These are phyloP conservation scores for Drosophila navojoa DNA, from an alignment of 1,140 invertebrate genomes.

Conservation along the genomic window DNA sequence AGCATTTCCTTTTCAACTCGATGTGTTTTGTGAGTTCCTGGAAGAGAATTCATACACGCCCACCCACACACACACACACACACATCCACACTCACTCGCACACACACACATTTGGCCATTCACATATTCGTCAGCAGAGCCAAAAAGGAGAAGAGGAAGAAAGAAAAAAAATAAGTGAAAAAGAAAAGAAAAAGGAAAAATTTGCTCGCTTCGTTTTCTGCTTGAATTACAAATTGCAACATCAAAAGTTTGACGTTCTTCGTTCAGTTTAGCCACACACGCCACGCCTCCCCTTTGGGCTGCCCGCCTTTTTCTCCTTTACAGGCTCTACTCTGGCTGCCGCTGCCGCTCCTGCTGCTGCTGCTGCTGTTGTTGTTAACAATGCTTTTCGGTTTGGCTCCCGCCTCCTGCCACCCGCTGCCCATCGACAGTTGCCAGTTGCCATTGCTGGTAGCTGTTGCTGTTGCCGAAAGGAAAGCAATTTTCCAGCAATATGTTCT, in stretches of 20 bases:
- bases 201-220: slow-evolving; percentile 81
- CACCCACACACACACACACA: slow-evolving; percentile 25
- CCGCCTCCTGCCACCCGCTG: not conserved
- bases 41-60: slow-evolving; percentile 63
- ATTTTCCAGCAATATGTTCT: slow-evolving; percentile 82
- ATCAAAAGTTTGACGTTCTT: slow-evolving; percentile 83
- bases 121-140: slow-evolving; percentile 51
- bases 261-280: slow-evolving; percentile 48
- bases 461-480: slow-evolving; percentile 76
- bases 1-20: slow-evolving; percentile 13
- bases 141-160: slow-evolving; percentile 30
- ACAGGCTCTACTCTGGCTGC: slow-evolving; percentile 34
- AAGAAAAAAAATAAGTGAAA: slow-evolving; percentile 9
- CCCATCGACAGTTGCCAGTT: slow-evolving; percentile 12
- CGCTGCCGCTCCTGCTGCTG: slow-evolving; percentile 33
- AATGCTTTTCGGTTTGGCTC: slow-evolving; percentile 69
- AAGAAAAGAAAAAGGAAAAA: slow-evolving; percentile 53
- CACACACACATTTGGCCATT: slow-evolving; percentile 60
- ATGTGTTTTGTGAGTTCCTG: slow-evolving; percentile 35
- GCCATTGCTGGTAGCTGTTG: slow-evolving; percentile 36
- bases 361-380: slow-evolving; percentile 66
- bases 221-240: slow-evolving; percentile 83
- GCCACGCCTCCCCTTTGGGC: not conserved
- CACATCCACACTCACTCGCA: slow-evolving; percentile 10
- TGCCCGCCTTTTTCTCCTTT: not conserved